Percentiles rank a stretch among this genome's conserved stretches.
phyloP scores from a whole-genome alignment of 2,888 invertebrate species.

The Aphidius colemani region DNA sequence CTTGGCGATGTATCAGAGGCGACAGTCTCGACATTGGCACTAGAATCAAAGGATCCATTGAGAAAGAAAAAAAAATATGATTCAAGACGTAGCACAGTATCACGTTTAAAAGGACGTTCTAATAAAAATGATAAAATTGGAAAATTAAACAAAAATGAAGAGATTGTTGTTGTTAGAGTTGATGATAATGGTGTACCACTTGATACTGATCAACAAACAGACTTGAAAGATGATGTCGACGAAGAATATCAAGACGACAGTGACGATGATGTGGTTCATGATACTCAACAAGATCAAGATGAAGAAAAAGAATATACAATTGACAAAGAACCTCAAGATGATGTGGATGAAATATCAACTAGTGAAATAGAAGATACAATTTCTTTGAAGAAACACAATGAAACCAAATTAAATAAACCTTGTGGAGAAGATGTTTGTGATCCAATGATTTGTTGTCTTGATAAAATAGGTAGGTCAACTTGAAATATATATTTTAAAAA shows the following conservation, averaged over 20 bases:
- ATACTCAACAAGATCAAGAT: not conserved
- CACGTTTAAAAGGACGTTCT: slow-evolving; percentile 6
- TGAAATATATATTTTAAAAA: not conserved
- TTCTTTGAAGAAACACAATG: not conserved
- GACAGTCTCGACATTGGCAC: slow-evolving; percentile 15
- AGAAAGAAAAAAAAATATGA: slow-evolving; percentile 32
- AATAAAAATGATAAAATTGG: slow-evolving; percentile 16
- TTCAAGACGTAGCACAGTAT: slow-evolving; percentile 19
- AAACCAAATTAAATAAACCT: slow-evolving; percentile 20
- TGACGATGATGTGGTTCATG: not conserved
- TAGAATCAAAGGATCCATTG: slow-evolving; percentile 19
- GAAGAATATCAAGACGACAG: not conserved
- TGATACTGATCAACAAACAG: too few species aligned
- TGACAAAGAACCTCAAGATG: slow-evolving; percentile 5
- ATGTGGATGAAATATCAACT: slow-evolving; percentile 25
- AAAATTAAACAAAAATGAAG: slow-evolving; percentile 12
- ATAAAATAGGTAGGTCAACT: slow-evolving; percentile 26
- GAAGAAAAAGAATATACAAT: slow-evolving; percentile 12
- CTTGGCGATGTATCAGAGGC: slow-evolving; percentile 24
- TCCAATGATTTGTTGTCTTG: slow-evolving; percentile 32
- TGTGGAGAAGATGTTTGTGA: slow-evolving; percentile 33
- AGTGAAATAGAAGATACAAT: slow-evolving; percentile 16
- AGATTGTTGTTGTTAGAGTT: too few species aligned
- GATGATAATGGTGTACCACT: too few species aligned
- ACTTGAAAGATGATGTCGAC: too few species aligned